Base-by-base conservation (phyloP, 2,888 invertebrate genomes). In the Andrena haemorrhoa region DNA sequence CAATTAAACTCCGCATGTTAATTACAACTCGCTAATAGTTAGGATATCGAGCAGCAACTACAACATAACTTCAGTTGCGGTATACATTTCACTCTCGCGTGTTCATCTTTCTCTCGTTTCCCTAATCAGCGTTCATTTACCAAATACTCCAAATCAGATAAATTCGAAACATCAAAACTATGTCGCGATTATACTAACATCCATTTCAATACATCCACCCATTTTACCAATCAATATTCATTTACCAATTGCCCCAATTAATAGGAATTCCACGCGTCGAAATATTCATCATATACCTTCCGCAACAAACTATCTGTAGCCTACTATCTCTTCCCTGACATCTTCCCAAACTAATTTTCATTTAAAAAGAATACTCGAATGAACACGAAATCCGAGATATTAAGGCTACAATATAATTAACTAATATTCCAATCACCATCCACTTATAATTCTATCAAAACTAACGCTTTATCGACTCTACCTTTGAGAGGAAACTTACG, bases 81-180 rank as follows among this genome's bases (percentile, higher is more conserved):
- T 41, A 41, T 16, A 41, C 41, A 41, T 41, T 41, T 41, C 16
- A 41, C 16, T 41, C 16, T 41, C 0, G 16, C 41, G 16, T 16
- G 16, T 41, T 16, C 41, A 41, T 41, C 41, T 16, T 5, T 41
- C 41, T 41, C 41, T 41, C 41, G 41, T 41, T 41, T 20, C 26
- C 10, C 41, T 69, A 64, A 71, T 58, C 41, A 56, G 26, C 47
- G 33, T 49, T 35, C 35, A 29, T 20, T 75, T 56, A 20, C 12
- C 49, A 16, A 20, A 20, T 35, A 8, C 20, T 41, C 16, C 41
- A 41, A 64, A 41, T 4, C 16, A 20, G 29, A 8, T n/a, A 29
- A 31, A 65, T 8, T 41, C 5, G 16, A 41, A 35, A 56, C 20
- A 8, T 20, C 16, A 51, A 33, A 71, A 51, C 26, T 23, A 23